A percentile compares a stretch with the other conserved stretches of the same genome.
Conservation (phyloP, 2,113 vertebrate species). For the Platanista minor region DNA sequence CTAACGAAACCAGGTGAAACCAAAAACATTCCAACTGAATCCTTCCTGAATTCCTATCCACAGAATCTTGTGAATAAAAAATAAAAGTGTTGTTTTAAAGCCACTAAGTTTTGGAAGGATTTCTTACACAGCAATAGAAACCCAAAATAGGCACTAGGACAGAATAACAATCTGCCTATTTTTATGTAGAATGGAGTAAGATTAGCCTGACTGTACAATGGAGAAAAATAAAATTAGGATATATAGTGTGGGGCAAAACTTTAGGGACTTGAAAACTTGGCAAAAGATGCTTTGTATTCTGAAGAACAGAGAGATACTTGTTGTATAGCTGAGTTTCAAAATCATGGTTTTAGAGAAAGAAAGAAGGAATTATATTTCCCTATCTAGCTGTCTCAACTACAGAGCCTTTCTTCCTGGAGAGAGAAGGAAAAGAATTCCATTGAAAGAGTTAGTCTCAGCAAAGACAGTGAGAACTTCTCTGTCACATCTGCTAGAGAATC, state of each 20-base stretch:
- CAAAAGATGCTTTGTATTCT: slow-evolving; percentile 12
- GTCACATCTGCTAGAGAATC: not conserved
- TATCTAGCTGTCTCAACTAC: not conserved
- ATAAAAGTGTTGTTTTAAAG: not conserved
- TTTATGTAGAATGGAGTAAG: not conserved
- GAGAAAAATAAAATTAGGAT: not conserved
- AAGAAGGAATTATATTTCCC: not conserved
- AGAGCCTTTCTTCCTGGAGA: slow-evolving; percentile 26
- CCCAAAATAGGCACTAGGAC: not conserved
- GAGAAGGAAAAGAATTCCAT: not conserved
- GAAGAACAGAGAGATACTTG: slow-evolving; percentile 53
- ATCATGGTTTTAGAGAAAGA: slow-evolving; percentile 10
- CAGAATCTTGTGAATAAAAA: not conserved
- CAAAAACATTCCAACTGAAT: not conserved
- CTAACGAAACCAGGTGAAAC: not conserved
- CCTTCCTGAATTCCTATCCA: not conserved
- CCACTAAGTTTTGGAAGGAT: not conserved
- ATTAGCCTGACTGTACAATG: not conserved
- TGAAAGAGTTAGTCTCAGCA: not conserved
- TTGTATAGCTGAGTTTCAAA: not conserved
- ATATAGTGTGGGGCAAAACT: not conserved
- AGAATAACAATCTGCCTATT: not conserved
- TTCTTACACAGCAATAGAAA: not conserved
- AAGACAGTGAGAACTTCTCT: slow-evolving; percentile 33
- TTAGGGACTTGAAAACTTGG: not conserved